Percentiles rank a stretch among this genome's conserved stretches.
These are phyloP conservation scores for Dendrolimus houi DNA, from an alignment of 2,888 invertebrate genomes.

Conservation along the genomic window DNA sequence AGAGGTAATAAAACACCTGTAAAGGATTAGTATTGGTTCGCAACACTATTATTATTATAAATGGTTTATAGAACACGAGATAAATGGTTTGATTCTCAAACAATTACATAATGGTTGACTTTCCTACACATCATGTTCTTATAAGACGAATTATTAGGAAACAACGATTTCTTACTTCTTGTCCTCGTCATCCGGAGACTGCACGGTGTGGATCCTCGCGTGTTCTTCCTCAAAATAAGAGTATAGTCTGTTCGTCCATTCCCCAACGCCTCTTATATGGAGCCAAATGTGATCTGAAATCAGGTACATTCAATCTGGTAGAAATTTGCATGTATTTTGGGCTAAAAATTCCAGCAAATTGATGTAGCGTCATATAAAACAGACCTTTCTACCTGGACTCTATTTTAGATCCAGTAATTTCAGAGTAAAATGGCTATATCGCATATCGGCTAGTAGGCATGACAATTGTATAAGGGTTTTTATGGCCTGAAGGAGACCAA, in stretches of 20 bases:
- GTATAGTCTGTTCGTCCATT: slow-evolving; percentile 94
- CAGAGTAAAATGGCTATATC: too few species aligned
- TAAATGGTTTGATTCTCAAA: background rate
- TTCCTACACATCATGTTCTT: background rate
- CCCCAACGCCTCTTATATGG: slow-evolving; percentile 94
- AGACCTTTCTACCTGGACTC: too few species aligned
- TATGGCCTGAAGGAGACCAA: too few species aligned
- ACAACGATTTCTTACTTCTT: slow-evolving; percentile 24
- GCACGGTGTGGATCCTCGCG: slow-evolving; percentile 81
- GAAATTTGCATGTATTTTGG: too few species aligned
- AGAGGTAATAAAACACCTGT: too few species aligned
- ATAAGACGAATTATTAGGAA: too few species aligned
- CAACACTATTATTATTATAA: background rate
- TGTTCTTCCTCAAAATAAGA: slow-evolving; percentile 91
- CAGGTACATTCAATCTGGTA: too few species aligned
- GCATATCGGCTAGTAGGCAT: too few species aligned
- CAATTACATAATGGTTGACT: background rate
- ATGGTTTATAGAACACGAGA: background rate
- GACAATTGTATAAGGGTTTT: too few species aligned
- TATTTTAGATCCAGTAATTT: too few species aligned
- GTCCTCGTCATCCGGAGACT: slow-evolving; percentile 22
- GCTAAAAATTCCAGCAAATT: too few species aligned
- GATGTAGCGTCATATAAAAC: too few species aligned
- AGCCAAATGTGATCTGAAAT: slow-evolving; percentile 90
- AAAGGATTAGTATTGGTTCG: background rate